A percentile compares a stretch with the other conserved stretches of the same genome.
Conservation (phyloP, 2,113 vertebrate genomes). For the Chaetodon trifascialis region DNA sequence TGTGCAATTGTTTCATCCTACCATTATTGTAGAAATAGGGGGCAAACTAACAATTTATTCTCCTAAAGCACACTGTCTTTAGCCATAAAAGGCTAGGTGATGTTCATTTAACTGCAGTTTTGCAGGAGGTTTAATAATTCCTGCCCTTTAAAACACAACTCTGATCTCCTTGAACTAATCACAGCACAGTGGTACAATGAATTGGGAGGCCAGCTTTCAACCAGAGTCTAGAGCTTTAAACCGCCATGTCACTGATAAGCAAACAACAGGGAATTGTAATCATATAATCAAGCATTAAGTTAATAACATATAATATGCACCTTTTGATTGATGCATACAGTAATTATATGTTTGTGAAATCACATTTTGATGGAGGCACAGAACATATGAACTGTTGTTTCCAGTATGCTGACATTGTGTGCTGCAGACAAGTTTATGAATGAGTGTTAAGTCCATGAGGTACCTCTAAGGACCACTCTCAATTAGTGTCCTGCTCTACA, state of each 20-base stretch:
- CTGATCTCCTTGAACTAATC: neutral
- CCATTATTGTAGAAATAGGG: neutral
- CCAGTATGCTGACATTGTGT: neutral
- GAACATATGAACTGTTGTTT: neutral
- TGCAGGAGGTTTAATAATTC: neutral
- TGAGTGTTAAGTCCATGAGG: conserved; percentile 30
- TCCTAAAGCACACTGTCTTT: neutral
- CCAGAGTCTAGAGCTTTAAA: neutral
- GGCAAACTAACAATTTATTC: neutral
- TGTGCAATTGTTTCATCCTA: neutral
- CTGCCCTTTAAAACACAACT: neutral
- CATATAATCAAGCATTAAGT: neutral
- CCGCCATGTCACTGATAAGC: neutral
- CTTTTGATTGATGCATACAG: neutral
- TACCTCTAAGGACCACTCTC: conserved; percentile 38
- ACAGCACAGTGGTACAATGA: neutral
- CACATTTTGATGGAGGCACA: neutral
- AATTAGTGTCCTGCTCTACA: conserved; percentile 41
- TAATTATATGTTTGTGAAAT: too few relatives aligned
- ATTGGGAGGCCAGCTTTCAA: neutral
- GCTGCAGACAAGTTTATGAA: conserved; percentile 10
- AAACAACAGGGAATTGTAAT: neutral
- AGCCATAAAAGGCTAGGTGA: neutral
- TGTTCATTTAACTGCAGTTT: neutral
- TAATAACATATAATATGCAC: neutral